Percentiles rank a stretch among this genome's conserved stretches.
These are phyloP conservation scores for Limonius californicus DNA, from an alignment of 1,140 invertebrate genomes.

Conservation along the genomic window DNA sequence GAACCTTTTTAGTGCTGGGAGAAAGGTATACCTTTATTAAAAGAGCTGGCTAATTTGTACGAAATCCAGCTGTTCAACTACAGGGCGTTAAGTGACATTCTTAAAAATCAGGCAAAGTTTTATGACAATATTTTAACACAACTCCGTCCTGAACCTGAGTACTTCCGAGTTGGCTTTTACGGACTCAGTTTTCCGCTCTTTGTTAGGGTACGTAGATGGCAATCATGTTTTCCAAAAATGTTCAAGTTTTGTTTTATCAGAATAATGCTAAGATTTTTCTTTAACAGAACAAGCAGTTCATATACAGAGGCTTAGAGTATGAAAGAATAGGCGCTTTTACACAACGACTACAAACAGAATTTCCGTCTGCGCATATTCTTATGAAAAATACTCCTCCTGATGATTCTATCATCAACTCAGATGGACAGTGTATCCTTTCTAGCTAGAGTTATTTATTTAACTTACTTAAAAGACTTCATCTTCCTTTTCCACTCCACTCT, in stretches of 20 bases:
- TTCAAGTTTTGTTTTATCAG: not conserved
- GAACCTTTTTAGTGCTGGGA: constrained; percentile 83
- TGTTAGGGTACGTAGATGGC: constrained; percentile 75
- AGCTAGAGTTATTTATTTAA: constrained; percentile 19
- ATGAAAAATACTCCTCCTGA: constrained; percentile 89
- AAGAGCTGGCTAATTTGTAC: constrained; percentile 86
- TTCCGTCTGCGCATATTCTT: constrained; percentile 85
- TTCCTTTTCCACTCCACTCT: too few relatives aligned
- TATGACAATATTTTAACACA: constrained; percentile 87
- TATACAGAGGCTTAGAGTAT: constrained; percentile 94
- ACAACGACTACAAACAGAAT: constrained; percentile 87
- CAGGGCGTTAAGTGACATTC: constrained; percentile 75
- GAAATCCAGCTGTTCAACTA: constrained; percentile 90
- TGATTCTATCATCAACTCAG: constrained; percentile 76
- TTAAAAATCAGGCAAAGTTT: constrained; percentile 84
- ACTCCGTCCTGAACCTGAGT: constrained; percentile 87
- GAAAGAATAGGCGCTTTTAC: constrained; percentile 94
- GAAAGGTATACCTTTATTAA: constrained; percentile 88
- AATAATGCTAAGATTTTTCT: constrained; percentile 19
- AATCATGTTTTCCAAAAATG: too few relatives aligned
- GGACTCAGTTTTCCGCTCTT: constrained; percentile 92
- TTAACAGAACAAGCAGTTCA: constrained; percentile 89
- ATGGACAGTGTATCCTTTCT: constrained; percentile 77
- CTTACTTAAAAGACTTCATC: too few relatives aligned
- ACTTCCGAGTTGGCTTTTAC: constrained; percentile 96